These are phyloP conservation scores for Myotis yumanensis DNA, from an alignment of 2,113 vertebrate genomes.

Conservation along the genomic window DNA sequence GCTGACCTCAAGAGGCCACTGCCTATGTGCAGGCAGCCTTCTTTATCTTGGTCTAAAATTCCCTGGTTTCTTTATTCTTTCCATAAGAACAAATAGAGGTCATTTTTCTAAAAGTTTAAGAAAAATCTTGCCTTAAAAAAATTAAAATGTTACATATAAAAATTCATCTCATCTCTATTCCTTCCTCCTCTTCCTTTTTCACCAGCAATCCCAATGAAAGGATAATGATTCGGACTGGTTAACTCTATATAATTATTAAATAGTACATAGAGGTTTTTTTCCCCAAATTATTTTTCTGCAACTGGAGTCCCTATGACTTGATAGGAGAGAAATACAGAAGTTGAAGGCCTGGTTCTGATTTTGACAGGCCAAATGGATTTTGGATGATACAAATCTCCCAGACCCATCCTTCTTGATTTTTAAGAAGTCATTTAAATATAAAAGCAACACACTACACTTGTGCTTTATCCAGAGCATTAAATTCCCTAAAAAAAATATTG, in stretches of 20 bases:
- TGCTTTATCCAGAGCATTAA: constrained; percentile 65
- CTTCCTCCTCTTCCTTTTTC: not conserved
- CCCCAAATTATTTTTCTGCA: not conserved
- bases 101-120: not conserved
- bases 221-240: not conserved
- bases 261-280: not conserved
- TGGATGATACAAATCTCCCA: not conserved
- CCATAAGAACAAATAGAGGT: not conserved
- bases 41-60: not conserved
- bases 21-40: fast-evolving
- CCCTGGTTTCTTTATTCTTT: not conserved
- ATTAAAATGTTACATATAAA: not conserved
- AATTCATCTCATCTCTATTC: not conserved
- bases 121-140: not conserved
- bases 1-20: not conserved
- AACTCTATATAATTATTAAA: not conserved
- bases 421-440: constrained; percentile 23
- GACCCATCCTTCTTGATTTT: not conserved
- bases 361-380: not conserved
- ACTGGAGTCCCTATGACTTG: not conserved
- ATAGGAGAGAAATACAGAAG: not conserved
- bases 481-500: constrained; percentile 74
- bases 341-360: not conserved
- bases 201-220: not conserved
- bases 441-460: not conserved